phyloP scores from a whole-genome alignment of 2,888 invertebrate genomes.

The Ophion obscuratus region DNA sequence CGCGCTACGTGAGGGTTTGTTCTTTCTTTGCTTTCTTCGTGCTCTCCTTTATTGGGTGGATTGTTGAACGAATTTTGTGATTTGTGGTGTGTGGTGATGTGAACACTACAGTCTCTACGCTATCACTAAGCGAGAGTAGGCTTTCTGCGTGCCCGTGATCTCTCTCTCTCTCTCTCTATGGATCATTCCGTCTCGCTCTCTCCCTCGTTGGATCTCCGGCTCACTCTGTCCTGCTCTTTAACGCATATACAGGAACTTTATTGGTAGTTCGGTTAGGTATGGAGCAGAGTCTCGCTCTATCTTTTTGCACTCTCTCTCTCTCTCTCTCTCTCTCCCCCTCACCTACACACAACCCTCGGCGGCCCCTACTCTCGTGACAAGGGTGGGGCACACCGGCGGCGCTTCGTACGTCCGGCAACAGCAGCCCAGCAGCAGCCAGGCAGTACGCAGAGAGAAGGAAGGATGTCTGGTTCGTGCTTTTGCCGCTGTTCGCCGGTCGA shows the following conservation, averaged over 20 bases:
- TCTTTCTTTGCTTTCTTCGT: slow-evolving; percentile 1
- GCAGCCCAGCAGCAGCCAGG: slow-evolving; percentile 44
- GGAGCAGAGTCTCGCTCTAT: slow-evolving; percentile 23
- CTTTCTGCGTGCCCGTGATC: slow-evolving; percentile 73
- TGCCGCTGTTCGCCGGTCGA: slow-evolving; percentile 58
- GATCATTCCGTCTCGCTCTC: slow-evolving; percentile 35
- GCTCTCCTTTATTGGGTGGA: slow-evolving; percentile 17
- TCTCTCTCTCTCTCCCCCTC: slow-evolving; percentile 28
- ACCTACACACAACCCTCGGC: slow-evolving; percentile 56
- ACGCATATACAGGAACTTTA: slow-evolving; percentile 36
- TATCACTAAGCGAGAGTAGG: slow-evolving; percentile 81
- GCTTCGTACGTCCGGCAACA: slow-evolving; percentile 52
- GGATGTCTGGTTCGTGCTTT: slow-evolving; percentile 53
- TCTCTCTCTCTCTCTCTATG: slow-evolving; percentile 58
- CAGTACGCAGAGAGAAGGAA: slow-evolving; percentile 54
- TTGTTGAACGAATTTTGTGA: slow-evolving; percentile 49
- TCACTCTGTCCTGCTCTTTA: slow-evolving; percentile 27
- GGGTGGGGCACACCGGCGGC: slow-evolving; percentile 68
- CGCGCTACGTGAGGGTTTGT: slow-evolving; percentile 26
- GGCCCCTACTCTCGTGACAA: slow-evolving; percentile 57
- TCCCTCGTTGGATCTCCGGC: slow-evolving; percentile 60
- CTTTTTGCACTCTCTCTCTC: slow-evolving; percentile 29
- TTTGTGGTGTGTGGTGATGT: slow-evolving; percentile 72
- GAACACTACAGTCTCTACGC: slow-evolving; percentile 82
- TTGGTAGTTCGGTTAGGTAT: slow-evolving; percentile 33